A percentile compares a stretch with the other conserved stretches of the same genome.
These are phyloP conservation scores for Porites evermanni DNA, from an alignment of 92 coral and sea anemone genomes.

Conservation along the genomic window DNA sequence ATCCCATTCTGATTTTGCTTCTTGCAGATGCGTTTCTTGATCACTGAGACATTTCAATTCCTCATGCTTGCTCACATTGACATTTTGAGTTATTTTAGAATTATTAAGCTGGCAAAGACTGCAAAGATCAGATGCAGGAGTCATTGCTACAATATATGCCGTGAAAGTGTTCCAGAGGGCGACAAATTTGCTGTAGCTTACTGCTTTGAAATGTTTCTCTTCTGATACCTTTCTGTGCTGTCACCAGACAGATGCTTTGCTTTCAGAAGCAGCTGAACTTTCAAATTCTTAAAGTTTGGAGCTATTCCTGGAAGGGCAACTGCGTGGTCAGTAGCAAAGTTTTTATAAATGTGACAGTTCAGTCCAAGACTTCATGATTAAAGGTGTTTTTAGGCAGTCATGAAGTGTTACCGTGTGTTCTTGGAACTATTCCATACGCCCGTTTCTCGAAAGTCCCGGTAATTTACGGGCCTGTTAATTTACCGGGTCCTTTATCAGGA, in stretches of 20 bases:
- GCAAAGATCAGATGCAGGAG: conserved; percentile 44
- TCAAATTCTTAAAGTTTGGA: conserved; percentile 1
- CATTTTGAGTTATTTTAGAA: conserved; percentile 13
- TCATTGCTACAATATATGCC: conserved; percentile 21
- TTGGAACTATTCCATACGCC: conserved; percentile 18
- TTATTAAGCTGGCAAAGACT: conserved; percentile 35
- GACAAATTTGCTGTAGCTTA: conserved; percentile 34
- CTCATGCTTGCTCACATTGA: conserved; percentile 27
- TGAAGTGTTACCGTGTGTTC: conserved; percentile 44
- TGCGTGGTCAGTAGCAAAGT: conserved; percentile 26
- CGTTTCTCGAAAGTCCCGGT: background rate
- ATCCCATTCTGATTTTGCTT: conserved; percentile 14
- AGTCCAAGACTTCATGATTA: background rate
- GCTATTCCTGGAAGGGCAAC: conserved; percentile 33
- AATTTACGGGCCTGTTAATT: background rate
- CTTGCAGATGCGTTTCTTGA: conserved; percentile 21
- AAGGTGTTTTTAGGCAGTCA: conserved; percentile 39
- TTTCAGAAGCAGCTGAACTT: conserved; percentile 31
- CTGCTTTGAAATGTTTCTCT: background rate
- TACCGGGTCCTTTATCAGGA: background rate
- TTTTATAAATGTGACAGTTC: conserved; percentile 20
- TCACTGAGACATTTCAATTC: background rate
- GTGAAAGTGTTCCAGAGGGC: conserved; percentile 25
- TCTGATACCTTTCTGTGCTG: conserved; percentile 11
- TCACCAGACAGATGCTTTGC: conserved; percentile 41